Base-by-base conservation (phyloP, 2,113 vertebrate species). In the Poicephalus gulielmi region DNA sequence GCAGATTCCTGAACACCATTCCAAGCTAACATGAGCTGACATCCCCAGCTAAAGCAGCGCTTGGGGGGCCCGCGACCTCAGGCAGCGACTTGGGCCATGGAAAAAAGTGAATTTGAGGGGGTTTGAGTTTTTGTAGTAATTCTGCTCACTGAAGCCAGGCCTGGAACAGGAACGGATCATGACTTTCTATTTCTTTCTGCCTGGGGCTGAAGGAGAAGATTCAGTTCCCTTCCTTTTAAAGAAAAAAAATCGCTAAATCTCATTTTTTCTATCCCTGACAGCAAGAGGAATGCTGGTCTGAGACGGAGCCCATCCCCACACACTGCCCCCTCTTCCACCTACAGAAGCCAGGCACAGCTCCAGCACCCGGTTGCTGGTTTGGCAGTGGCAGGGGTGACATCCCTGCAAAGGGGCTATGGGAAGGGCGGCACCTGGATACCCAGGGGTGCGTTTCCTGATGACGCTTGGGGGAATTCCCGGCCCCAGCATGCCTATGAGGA, bases 61-160 rank as follows among this genome's bases (percentile, higher is more conserved):
- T 17, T 0, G 2, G 11, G 31, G 18, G 33, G 75, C 30, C 79
- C 57, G 75, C n/a, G 6, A 3, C 70, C 79, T 52, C 12, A 0
- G 12, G 59, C 49, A 33, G 47, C 0, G 1, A 0, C 77, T 66
- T 1, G 2, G 66, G 33, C 71, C 37, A 3, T 0, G 6, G 50
- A 17, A 37, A 44, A 47, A 59, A 14, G 13, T 43, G n/a, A 76
- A 89, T 52, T 12, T 9, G 47, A 86, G 77, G 0, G 0, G 4
- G 17, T 78, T 79, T 15, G 23, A 10, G 24, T 60, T 75, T 78
- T 25, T 63, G 10, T 39, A 30, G 39, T 22, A 24, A 83, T 52
- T 17, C 49, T 2, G 4, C 44, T 79, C 5, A 0, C 50, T 30
- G 41, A 64, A 83, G 12, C 30, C 2, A 0, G 6, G 15, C 35